Base-by-base conservation (phyloP, 2,797 vertebrate species). In the Sebastes nivosus region DNA sequence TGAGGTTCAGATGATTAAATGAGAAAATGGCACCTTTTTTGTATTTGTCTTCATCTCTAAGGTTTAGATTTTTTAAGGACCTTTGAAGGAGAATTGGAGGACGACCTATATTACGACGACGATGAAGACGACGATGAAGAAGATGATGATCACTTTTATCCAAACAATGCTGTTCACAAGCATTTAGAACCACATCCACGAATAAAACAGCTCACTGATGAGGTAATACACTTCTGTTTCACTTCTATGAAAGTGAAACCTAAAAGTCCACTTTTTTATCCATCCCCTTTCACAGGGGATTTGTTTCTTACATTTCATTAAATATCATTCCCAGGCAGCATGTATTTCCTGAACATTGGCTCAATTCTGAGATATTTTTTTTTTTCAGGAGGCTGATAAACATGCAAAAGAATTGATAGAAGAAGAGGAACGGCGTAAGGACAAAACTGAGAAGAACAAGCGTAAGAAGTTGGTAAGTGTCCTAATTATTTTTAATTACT, bases 401-500 rank as follows among this genome's bases (percentile, higher is more conserved):
- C 92, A 91, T 82, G 86, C 88, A 38, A 88, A 92, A 61, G 91
- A 94, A 71, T 72, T 94, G 14, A n/a, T 92, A n/a, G 89, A 92
- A 63, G 92, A 95, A 75, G 92, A 96, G 54, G 86, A 94, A 80
- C 91, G 85, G 7, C 85, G 72, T 52, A 94, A 94, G 36, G 87
- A 81, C 5, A 96, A 90, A 84, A 83, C 91, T 4, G 85, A 93
- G 60, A 95, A 82, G 77, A 96, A 96, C 85, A 96, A 92, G 77
- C 90, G 82, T 34, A 96, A 96, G 71, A 96, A 95, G 86, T 75
- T 93, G 92, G 96, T 96, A 10, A 84, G 89, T 68, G 20, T 77
- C 2, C 2, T 18, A 18, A 38, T 38, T 38, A 38, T 38, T 38
- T 38, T 14, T 38, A 38, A 38, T 16, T 25, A 13, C 65, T 9